Percentiles rank a stretch among this genome's conserved stretches.
Conservation (phyloP, 2,797 vertebrate species). For the Catostomus latipinnis region DNA sequence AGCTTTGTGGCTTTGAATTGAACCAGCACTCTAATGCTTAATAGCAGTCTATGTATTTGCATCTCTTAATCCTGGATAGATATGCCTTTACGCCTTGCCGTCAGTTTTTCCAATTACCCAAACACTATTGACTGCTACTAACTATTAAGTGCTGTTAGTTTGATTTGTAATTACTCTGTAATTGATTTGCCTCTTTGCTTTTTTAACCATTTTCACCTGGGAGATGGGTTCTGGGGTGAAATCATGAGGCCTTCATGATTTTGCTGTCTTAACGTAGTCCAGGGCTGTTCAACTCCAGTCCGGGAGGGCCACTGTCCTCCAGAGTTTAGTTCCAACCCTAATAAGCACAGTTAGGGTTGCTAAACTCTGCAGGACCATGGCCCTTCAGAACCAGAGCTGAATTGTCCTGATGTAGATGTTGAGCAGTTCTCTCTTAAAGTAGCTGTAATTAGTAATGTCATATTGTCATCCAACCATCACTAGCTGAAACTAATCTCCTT, state of each 20-base stretch:
- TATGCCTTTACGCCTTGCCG: slow-evolving; percentile 73
- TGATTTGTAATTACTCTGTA: slow-evolving; percentile 80
- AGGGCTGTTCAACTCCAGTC: too few species aligned
- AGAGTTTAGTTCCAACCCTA: too few species aligned
- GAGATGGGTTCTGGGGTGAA: slow-evolving; percentile 85
- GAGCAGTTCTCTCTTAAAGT: slow-evolving; percentile 69
- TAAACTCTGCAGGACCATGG: too few species aligned
- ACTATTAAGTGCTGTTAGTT: slow-evolving; percentile 86
- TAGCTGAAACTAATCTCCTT: slow-evolving; percentile 99
- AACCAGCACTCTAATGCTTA: slow-evolving; percentile 90
- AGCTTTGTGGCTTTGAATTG: slow-evolving; percentile 89
- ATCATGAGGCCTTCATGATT: slow-evolving; percentile 90
- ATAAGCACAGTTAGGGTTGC: too few species aligned
- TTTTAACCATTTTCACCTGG: slow-evolving; percentile 86
- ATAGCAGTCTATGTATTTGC: slow-evolving; percentile 86
- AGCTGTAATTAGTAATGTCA: slow-evolving; percentile 97
- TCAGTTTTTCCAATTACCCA: slow-evolving; percentile 64
- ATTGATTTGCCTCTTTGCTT: slow-evolving; percentile 82
- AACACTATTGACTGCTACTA: slow-evolving; percentile 90
- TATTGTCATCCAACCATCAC: slow-evolving; percentile 99
- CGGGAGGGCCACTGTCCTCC: too few species aligned
- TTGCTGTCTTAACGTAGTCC: slow-evolving; percentile 72
- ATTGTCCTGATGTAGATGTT: slow-evolving; percentile 46
- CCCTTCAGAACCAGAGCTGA: too few species aligned
- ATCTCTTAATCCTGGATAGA: slow-evolving; percentile 64